Evolutionary conservation across 2,797 vertebrate genomes (phyloP).

Genomic region (Enteromius viviparus): DNA sequence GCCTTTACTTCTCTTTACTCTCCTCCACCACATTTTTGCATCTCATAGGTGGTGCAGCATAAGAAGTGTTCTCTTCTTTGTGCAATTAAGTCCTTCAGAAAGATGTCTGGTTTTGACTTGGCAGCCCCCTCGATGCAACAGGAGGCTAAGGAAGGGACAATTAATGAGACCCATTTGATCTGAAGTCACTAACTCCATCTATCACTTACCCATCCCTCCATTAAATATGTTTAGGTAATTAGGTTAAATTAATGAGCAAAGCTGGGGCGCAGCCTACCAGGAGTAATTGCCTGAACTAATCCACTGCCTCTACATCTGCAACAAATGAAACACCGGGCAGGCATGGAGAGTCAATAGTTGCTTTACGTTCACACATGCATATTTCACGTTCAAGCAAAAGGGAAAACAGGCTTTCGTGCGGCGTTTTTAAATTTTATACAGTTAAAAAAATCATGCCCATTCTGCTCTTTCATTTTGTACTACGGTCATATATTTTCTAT

Average conservation of each 20-base stretch:
- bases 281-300: slow-evolving; percentile 54
- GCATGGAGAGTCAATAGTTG: neutral
- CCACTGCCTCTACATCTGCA: slow-evolving; percentile 9
- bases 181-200: slow-evolving; percentile 50
- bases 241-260: slow-evolving; percentile 57
- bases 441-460: neutral
- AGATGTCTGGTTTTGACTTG: slow-evolving; percentile 47
- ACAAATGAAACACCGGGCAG: slow-evolving; percentile 17
- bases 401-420: neutral
- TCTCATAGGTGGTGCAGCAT: neutral
- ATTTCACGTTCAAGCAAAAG: neutral
- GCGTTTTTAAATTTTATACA: neutral
- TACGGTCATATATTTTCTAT: slow-evolving; percentile 6
- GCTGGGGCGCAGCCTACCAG: slow-evolving; percentile 39
- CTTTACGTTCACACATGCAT: neutral
- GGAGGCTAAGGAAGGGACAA: slow-evolving; percentile 44
- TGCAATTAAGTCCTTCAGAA: slow-evolving; percentile 53
- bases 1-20: neutral
- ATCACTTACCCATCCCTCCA: slow-evolving; percentile 49
- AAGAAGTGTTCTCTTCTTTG: neutral
- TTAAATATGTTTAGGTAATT: slow-evolving; percentile 60
- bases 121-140: slow-evolving; percentile 25
- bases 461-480: neutral
- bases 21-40: neutral
- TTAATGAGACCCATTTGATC: slow-evolving; percentile 58